phyloP scores from a whole-genome alignment of 2,113 vertebrate species.

The Callopanchax toddi region DNA sequence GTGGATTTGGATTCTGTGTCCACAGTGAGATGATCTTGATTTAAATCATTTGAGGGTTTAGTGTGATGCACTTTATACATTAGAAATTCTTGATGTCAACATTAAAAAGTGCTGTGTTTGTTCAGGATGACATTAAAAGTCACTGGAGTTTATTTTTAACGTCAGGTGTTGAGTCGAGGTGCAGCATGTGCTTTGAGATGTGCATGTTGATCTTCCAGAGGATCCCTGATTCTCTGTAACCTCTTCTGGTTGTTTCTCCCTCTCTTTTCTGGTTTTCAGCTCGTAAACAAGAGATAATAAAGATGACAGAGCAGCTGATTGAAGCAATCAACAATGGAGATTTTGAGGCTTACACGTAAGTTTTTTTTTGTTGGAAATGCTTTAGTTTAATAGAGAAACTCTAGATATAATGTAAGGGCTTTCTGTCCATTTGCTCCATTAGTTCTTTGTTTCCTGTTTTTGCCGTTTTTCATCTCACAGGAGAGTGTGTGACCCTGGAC shows the following conservation, averaged over 20 bases:
- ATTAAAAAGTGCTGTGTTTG: too few relatives aligned
- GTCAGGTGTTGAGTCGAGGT: conserved; percentile 20
- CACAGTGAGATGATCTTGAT: too few relatives aligned
- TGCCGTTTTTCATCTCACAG: conserved; percentile 69
- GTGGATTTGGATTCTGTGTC: too few relatives aligned
- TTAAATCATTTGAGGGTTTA: too few relatives aligned
- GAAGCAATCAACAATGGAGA: conserved; percentile 99
- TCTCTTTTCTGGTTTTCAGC: conserved; percentile 71
- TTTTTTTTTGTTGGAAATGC: conserved; percentile 37
- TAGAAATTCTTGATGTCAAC: too few relatives aligned
- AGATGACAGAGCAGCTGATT: conserved; percentile 98
- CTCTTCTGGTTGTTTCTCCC: neutral
- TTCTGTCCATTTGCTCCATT: too few relatives aligned
- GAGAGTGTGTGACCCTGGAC: conserved; percentile 98
- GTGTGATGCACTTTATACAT: too few relatives aligned
- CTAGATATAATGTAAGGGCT: too few relatives aligned
- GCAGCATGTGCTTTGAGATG: neutral
- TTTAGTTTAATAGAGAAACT: too few relatives aligned
- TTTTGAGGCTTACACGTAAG: conserved; percentile 98
- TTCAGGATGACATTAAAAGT: conserved; percentile 16
- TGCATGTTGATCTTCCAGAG: conserved; percentile 10
- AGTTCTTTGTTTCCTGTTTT: neutral
- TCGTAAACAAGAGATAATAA: conserved; percentile 99
- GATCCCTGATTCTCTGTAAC: conserved; percentile 11
- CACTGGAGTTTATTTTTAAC: conserved; percentile 26